A percentile compares a stretch with the other conserved stretches of the same genome.
phyloP scores from a whole-genome alignment of 1,140 invertebrate species.

The Heliothis subflexa region DNA sequence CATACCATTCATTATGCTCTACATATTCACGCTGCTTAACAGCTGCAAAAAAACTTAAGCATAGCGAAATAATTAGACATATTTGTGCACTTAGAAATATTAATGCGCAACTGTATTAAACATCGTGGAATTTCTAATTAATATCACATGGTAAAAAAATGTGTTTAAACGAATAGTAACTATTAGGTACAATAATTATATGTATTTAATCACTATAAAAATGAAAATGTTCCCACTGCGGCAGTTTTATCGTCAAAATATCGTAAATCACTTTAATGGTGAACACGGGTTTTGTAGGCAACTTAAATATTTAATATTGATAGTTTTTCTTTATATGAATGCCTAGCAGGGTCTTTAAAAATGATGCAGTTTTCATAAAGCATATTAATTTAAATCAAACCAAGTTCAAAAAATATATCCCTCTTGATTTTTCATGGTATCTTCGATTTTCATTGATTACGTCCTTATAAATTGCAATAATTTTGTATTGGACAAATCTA shows the following conservation, averaged over 20 bases:
- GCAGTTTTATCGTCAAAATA: background rate
- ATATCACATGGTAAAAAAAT: background rate
- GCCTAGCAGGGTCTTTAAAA: background rate
- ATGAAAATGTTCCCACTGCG: background rate
- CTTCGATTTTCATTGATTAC: no score
- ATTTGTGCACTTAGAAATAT: no score
- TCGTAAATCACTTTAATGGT: constrained; percentile 10
- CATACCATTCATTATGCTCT: no score
- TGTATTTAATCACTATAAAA: constrained; percentile 1
- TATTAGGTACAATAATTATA: background rate
- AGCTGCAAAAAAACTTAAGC: no score
- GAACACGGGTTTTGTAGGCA: background rate
- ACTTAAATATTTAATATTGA: background rate
- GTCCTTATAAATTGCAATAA: no score
- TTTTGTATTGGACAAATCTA: no score
- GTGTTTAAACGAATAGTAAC: background rate
- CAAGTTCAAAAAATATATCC: no score
- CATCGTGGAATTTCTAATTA: background rate
- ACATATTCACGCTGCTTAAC: no score
- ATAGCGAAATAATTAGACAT: no score
- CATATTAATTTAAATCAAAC: no score
- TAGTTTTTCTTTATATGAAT: background rate
- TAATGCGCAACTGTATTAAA: background rate
- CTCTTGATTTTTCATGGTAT: no score
- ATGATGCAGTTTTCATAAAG: no score